Base-by-base conservation (phyloP, 1,140 invertebrate species). In the Drosophila rufa region DNA sequence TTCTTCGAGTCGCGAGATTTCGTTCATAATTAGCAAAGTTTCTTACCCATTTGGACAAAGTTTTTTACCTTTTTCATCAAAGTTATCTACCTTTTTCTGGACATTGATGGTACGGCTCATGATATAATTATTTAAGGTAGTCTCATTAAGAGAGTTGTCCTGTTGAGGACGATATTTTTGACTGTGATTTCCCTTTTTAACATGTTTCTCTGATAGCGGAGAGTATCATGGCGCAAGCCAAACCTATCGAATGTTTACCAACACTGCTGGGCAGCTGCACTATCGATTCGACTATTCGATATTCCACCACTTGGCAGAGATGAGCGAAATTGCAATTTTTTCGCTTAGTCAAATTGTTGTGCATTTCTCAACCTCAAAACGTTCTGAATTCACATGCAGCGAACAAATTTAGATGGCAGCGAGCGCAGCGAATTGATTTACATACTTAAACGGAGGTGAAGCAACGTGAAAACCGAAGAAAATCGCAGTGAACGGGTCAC, bases 241-340 rank as follows among this genome's bases (percentile, higher is more conserved):
- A 6, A 30, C 27, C 27, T 6, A 15, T 33, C n/a, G n/a, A 51
- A 12, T 0, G 25, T 12, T 17, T 50, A 30, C 12, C 40, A 51
- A 51, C n/a, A n/a, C 25, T 30, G 5, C 3, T 17, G 6, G 22
- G 22, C 7, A 14, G 15, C 40, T 12, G 14, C 33, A 33, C 33
- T 33, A 33, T 33, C 33, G 33, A 15, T 3, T 27, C 17, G 36
- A 40, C 33, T 27, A 25, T 27, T 68, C 66, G 46, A 40, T 50
- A 43, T 6, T 6, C 9, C 30, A 27, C 12, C 19, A 45, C 36
- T 45, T 27, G 9, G 22, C 33, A 56, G 67, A 68, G 48, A 70
- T 70, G 67, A 70, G 48, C 67, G n/a, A 70, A 70, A 55, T 70
- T 70, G 67, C 67, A 69, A 70, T 70, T 70, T 70, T 70, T 46